Evolutionary conservation across 2,888 invertebrate genomes (phyloP).

Genomic region (Agrochola lychnidis): DNA sequence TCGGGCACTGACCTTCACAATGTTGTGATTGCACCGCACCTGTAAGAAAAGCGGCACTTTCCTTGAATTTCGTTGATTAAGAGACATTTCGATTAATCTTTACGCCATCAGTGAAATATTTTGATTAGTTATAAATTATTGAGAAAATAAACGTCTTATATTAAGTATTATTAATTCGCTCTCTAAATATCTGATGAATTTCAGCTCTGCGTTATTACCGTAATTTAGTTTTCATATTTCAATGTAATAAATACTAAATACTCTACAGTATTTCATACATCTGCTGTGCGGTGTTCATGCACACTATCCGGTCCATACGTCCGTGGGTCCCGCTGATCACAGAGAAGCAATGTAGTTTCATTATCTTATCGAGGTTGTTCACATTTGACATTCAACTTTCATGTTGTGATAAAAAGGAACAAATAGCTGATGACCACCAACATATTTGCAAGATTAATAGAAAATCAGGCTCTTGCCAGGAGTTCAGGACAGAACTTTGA

Average conservation of each 20-base stretch:
- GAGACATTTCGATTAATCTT: constrained; percentile 12
- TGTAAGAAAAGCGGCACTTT: constrained; percentile 44
- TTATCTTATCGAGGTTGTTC: constrained; percentile 87
- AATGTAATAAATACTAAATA: not conserved
- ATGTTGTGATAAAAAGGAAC: constrained; percentile 71
- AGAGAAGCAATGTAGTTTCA: constrained; percentile 73
- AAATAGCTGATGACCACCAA: constrained; percentile 43
- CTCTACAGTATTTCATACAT: constrained; percentile 3
- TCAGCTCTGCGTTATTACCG: not conserved
- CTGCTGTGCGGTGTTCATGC: constrained; percentile 24
- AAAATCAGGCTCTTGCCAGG: constrained; percentile 13
- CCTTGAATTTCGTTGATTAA: constrained; percentile 15
- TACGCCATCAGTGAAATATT: constrained; percentile 9
- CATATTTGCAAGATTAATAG: constrained; percentile 27
- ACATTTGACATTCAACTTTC: constrained; percentile 87
- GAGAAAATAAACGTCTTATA: too few species aligned
- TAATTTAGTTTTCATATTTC: constrained; percentile 1
- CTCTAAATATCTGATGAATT: constrained; percentile 3
- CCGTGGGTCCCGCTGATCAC: constrained; percentile 72
- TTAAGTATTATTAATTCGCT: not conserved
- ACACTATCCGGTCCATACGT: constrained; percentile 58
- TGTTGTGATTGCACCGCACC: constrained; percentile 30
- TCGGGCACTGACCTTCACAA: constrained; percentile 70
- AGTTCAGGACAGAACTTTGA: not conserved
- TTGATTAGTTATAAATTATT: not conserved